Base-by-base conservation (phyloP, 2,797 vertebrate genomes). In the Enteromius viviparus region DNA sequence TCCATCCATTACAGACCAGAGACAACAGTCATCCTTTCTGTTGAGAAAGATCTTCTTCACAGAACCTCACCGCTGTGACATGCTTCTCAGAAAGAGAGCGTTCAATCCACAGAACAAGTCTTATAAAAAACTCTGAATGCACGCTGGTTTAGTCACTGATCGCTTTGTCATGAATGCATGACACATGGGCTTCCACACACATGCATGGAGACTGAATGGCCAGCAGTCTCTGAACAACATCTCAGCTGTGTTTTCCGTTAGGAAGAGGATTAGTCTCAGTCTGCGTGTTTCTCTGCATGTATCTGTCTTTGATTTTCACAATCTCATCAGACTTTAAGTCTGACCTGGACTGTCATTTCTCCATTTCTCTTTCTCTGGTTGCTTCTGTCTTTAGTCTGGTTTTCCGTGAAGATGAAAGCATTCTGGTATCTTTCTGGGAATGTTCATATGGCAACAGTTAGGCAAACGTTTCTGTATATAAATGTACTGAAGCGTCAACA, bases 11-110 rank as follows among this genome's bases (percentile, higher is more conserved):
- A 40, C 66, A 69, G 65, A 76, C 19, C 10, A 45, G 26, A 60
- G 53, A 74, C 75, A 86, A 87, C 84, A 81, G 85, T 77, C 62
- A 17, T 76, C 32, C 49, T 82, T 85, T 84, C 71, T 87, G 55
- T 83, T 85, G 42, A 75, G 15, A 69, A 60, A 72, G 53, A 45
- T 40, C 49, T 51, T 53, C 60, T 77, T 64, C 72, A 47, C 45
- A 71, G 32, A 77, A 55, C 47, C n/a, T 81, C 70, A 47, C 42
- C 15, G 17, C 51, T n/a, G 58, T 58, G n/a, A 75, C 76, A 65
- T 26, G 29, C 51, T 83, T 51, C 68, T 83, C 58, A 76, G 69
- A 80, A 78, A 70, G 53, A 69, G 42, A 29, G 37, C 37, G 6
- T 37, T 64, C 62, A 47, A 7, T 17, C 4, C n/a, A 29, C 69